Evolutionary conservation across 2,113 vertebrate species (phyloP).

Genomic region (Percina caprodes): DNA sequence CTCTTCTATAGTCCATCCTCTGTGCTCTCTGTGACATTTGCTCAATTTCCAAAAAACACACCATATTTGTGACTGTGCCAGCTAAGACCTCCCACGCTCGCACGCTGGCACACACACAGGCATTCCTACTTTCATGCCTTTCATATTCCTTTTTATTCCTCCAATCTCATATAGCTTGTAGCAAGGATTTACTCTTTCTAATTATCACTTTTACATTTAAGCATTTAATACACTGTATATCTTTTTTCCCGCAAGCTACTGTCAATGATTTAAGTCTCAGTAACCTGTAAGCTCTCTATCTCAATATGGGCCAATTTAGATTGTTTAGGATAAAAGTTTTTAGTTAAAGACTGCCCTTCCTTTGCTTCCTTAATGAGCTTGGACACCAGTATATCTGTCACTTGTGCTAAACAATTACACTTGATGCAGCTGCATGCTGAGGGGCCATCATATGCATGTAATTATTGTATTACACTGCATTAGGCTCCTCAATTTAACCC

Average conservation of each 20-base stretch:
- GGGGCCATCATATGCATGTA: slow-evolving; percentile 53
- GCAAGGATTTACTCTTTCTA: slow-evolving; percentile 72
- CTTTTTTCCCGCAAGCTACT: slow-evolving; percentile 53
- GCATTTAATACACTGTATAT: slow-evolving; percentile 54
- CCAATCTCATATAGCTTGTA: slow-evolving; percentile 60
- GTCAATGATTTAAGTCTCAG: slow-evolving; percentile 57
- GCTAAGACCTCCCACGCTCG: slow-evolving; percentile 43
- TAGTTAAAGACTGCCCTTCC: slow-evolving; percentile 43
- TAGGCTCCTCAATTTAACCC: slow-evolving; percentile 72
- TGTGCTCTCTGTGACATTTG: slow-evolving; percentile 44
- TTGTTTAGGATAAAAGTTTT: slow-evolving; percentile 61
- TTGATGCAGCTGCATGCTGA: slow-evolving; percentile 27
- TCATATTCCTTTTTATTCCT: slow-evolving; percentile 43
- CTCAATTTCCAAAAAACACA: slow-evolving; percentile 59
- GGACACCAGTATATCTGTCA: slow-evolving; percentile 46
- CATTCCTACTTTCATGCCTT: slow-evolving; percentile 45
- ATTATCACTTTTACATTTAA: slow-evolving; percentile 67
- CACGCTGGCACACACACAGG: slow-evolving; percentile 44
- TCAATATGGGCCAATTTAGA: slow-evolving; percentile 69
- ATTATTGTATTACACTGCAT: slow-evolving; percentile 75
- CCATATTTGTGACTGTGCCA: slow-evolving; percentile 47
- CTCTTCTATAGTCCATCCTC: slow-evolving; percentile 2
- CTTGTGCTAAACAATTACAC: slow-evolving; percentile 54
- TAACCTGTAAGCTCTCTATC: slow-evolving; percentile 42
- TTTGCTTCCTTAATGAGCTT: slow-evolving; percentile 50